Percentiles rank a stretch among this genome's conserved stretches.
Evolutionary conservation across 2,113 vertebrate genomes (phyloP).

Genomic region (Litocranius walleri): DNA sequence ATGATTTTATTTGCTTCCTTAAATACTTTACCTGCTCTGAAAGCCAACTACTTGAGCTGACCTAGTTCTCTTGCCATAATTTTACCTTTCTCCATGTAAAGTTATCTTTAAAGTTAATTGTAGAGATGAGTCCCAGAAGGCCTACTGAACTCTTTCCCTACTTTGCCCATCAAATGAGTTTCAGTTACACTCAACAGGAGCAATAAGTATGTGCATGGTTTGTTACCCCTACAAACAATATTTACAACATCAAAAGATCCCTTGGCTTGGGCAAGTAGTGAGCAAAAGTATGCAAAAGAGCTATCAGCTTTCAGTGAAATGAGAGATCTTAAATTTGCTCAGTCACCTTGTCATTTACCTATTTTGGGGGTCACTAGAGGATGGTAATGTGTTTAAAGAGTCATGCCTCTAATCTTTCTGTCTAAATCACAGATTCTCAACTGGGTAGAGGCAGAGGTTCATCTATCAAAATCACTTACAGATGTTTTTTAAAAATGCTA

Average conservation of each 20-base stretch:
- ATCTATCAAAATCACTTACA: neutral
- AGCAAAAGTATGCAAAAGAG: neutral
- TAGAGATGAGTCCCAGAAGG: conserved; percentile 5
- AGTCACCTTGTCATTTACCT: neutral
- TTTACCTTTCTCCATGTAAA: conserved; percentile 38
- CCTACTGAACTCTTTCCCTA: neutral
- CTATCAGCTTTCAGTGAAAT: conserved; percentile 13
- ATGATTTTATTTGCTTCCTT: neutral
- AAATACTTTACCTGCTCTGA: neutral
- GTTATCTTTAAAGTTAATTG: conserved; percentile 53
- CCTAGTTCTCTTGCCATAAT: conserved; percentile 40
- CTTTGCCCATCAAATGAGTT: conserved; percentile 51
- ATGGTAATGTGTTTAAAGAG: neutral
- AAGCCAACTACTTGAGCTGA: conserved; percentile 11
- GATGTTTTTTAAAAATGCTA: neutral
- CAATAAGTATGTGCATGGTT: neutral
- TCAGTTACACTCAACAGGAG: conserved; percentile 41
- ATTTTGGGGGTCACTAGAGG: neutral
- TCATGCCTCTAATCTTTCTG: neutral
- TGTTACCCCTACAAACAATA: conserved; percentile 39
- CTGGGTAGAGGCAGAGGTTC: neutral
- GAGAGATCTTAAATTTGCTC: conserved; percentile 3
- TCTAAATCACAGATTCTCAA: neutral
- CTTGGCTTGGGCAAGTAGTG: conserved; percentile 44
- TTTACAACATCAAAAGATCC: conserved; percentile 2